A percentile compares a stretch with the other conserved stretches of the same genome.
Evolutionary conservation across 2,888 invertebrate species (phyloP).

Genomic region (Ceraclea dissimilis): DNA sequence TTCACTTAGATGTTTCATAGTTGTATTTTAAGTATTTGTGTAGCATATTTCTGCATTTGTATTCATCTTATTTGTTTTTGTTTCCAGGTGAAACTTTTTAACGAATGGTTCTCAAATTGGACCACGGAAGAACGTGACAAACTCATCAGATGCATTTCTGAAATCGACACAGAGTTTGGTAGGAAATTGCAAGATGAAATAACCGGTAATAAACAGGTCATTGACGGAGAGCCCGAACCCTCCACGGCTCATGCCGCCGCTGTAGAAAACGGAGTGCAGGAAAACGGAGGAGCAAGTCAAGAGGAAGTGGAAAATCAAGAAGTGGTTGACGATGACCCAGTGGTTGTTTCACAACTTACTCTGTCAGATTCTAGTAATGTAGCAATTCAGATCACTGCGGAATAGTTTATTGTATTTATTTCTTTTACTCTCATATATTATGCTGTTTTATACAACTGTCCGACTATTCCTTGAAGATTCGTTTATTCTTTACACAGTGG

Average conservation of each 20-base stretch:
- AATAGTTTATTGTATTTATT: no score
- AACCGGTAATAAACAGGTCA: conserved; percentile 31
- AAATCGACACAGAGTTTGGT: conserved; percentile 64
- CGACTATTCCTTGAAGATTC: no score
- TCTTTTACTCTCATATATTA: background rate
- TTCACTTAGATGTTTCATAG: no score
- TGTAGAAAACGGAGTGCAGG: conserved; percentile 14
- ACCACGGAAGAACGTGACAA: conserved; percentile 62
- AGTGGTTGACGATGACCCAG: conserved; percentile 17
- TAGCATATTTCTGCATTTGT: no score
- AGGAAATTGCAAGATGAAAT: conserved; percentile 57
- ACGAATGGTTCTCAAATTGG: conserved; percentile 80
- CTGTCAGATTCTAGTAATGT: conserved; percentile 18
- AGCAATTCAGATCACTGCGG: conserved; percentile 23
- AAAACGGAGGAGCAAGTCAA: conserved; percentile 2
- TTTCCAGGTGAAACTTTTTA: conserved; percentile 66
- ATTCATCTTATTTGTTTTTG: no score
- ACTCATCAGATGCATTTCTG: conserved; percentile 60
- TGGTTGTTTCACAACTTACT: conserved; percentile 3
- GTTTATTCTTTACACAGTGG: no score
- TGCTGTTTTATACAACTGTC: no score
- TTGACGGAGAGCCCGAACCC: conserved; percentile 16
- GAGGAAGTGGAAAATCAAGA: conserved; percentile 24
- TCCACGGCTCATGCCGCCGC: conserved; percentile 6
- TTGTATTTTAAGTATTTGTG: no score